Evolutionary conservation across 2,113 vertebrate species (phyloP), one percentile per base, ranked within the genome.

Genomic region (Cebidichthys violaceus): DNA sequence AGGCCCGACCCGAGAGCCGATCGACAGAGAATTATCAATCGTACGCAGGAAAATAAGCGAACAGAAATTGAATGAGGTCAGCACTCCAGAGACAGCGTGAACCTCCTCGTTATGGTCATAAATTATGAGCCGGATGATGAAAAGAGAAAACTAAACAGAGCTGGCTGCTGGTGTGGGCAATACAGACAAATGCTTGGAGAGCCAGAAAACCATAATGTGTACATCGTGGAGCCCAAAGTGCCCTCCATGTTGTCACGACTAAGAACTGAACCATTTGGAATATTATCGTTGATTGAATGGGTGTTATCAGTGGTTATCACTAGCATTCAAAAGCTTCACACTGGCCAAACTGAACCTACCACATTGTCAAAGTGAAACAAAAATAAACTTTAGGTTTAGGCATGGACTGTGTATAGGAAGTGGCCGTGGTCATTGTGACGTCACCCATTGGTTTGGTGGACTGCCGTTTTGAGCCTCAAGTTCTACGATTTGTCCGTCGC

Each of bases 1-100:
- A 73, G 55, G 41, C 39, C 54, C 43, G 50, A 74, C 79, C 75
- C 14, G 60, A 43, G 57, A 76, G 47, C 52, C 17, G 1, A 74
- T 74, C 27, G 17, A 31, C 65, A 57, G 57, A 68, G n/a, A 79
- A 75, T 77, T 82, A 87, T 88, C 79, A 82, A 79, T 85, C 84
- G 75, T 54, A 68, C 41, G 73, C 64, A 70, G 52, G 33, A 20
- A 54, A 73, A 59, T 55, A 37, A 64, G 39, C 6, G 1, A 76
- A 76, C 61, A 43, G 81, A 62, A 78, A 77, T 35, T 85, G 73
- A 92, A 90, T 67, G 80, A 87, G 90, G 84, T 87, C 83, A 75
- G 68, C 47, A 57, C 84, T 77, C 86, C 61, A 57, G 70, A 75
- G 86, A 83, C 82, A 2, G 24, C 20, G 29, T 20, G n/a, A 74